phyloP scores from a whole-genome alignment of 92 coral and sea anemone species.

The Chrysogorgia sp. region DNA sequence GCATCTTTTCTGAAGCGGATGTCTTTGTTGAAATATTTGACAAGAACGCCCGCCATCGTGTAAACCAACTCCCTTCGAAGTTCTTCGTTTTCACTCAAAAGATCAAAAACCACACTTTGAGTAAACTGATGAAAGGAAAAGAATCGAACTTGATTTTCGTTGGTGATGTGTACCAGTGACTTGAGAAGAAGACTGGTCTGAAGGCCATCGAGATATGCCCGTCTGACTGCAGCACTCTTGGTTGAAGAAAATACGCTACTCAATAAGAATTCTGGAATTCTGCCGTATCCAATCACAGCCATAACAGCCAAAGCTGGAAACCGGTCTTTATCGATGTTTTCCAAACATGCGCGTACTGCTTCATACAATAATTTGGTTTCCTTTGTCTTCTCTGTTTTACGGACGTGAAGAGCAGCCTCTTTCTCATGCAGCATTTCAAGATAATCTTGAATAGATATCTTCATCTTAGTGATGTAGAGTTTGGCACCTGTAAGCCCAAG shows the following conservation, averaged over 20 bases:
- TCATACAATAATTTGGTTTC: conserved; percentile 2
- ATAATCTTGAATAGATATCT: background rate
- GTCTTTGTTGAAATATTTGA: conserved; percentile 23
- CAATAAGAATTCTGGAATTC: conserved; percentile 29
- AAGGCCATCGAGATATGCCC: conserved; percentile 10
- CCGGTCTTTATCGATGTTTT: conserved; percentile 7
- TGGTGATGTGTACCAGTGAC: conserved; percentile 28
- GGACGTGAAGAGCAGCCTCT: conserved; percentile 12
- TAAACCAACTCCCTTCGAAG: background rate
- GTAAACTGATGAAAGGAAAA: conserved; percentile 30
- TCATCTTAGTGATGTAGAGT: background rate
- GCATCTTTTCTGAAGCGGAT: conserved; percentile 10
- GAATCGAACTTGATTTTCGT: conserved; percentile 25
- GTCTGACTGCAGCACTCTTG: background rate
- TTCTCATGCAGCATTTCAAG: conserved; percentile 18
- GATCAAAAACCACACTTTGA: conserved; percentile 25
- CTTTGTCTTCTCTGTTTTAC: background rate
- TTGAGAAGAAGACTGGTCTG: conserved; percentile 13
- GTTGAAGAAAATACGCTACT: conserved; percentile 10
- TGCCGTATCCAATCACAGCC: conserved; percentile 6
- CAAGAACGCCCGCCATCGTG: conserved; percentile 37
- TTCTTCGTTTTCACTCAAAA: background rate
- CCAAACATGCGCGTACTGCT: conserved; percentile 22
- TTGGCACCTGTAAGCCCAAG: conserved; percentile 20
- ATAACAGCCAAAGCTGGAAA: conserved; percentile 13